Evolutionary conservation across 2,113 vertebrate species (phyloP).

Genomic region (Serilophus lunatus): DNA sequence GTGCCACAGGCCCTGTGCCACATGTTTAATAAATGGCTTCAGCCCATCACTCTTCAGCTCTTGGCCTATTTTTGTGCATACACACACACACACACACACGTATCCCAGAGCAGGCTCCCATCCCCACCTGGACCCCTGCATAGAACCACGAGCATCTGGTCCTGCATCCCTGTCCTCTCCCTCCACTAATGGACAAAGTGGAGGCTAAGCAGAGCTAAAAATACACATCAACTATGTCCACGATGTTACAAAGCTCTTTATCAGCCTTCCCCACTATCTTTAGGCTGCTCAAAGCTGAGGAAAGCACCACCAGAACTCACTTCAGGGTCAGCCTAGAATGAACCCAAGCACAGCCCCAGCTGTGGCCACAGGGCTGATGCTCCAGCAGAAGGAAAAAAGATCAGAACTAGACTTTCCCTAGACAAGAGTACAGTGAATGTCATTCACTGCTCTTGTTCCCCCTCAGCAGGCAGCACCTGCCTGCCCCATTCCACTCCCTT

Average conservation of each 20-base stretch:
- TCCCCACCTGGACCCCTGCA: too few relatives aligned
- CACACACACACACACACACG: rapidly evolving
- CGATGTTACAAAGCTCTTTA: not conserved
- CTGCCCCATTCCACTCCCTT: not conserved
- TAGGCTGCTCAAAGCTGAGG: not conserved
- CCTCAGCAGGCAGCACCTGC: not conserved
- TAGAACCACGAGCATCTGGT: not conserved
- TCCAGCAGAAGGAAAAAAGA: not conserved
- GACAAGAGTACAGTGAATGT: too few relatives aligned
- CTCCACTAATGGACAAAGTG: rapidly evolving
- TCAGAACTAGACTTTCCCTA: too few relatives aligned
- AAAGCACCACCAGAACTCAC: not conserved
- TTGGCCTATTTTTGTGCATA: rapidly evolving
- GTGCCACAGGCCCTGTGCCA: too few relatives aligned
- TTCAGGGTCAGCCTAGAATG: not conserved
- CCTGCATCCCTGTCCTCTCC: too few relatives aligned
- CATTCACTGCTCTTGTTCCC: not conserved
- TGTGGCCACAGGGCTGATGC: too few relatives aligned
- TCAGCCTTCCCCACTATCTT: not conserved
- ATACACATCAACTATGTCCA: rapidly evolving
- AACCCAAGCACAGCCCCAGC: not conserved
- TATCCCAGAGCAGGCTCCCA: not conserved
- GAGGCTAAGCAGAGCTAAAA: not conserved
- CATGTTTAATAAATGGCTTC: not conserved
- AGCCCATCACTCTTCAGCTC: not conserved